phyloP scores from a whole-genome alignment of 1,140 invertebrate species.

The Antheraea pernyi region DNA sequence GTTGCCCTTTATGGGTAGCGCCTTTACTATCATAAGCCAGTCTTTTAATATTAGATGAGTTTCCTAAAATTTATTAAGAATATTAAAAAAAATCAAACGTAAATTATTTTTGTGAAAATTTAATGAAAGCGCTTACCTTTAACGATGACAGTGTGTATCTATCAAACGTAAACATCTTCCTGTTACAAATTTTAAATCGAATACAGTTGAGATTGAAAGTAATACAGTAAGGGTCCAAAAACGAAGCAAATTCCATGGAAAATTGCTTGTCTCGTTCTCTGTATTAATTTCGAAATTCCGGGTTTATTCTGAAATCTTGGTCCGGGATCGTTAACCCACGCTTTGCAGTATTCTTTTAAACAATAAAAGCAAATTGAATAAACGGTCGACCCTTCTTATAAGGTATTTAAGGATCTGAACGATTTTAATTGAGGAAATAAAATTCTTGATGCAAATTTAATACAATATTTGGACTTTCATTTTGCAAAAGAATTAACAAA shows the following conservation, averaged over 20 bases:
- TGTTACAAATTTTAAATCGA: slow-evolving; percentile 12
- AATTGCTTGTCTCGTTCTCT: slow-evolving; percentile 26
- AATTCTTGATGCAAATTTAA: slow-evolving; percentile 15
- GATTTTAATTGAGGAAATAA: slow-evolving; percentile 31
- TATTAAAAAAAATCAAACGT: too few species aligned
- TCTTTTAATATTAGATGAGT: too few species aligned
- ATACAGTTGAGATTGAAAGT: slow-evolving; percentile 21
- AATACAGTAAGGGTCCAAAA: slow-evolving; percentile 16
- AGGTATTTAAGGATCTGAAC: slow-evolving; percentile 23
- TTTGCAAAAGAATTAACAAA: too few species aligned
- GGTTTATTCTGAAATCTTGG: slow-evolving; percentile 17
- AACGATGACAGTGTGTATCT: neutral
- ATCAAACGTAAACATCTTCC: slow-evolving; percentile 10
- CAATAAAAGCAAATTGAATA: slow-evolving; percentile 40
- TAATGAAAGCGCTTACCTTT: too few species aligned
- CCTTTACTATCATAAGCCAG: too few species aligned
- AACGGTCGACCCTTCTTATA: slow-evolving; percentile 23
- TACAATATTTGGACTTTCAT: slow-evolving; percentile 2
- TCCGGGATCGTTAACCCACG: slow-evolving; percentile 26
- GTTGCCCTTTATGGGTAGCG: too few species aligned
- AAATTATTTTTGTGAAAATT: too few species aligned
- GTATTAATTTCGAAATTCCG: slow-evolving; percentile 26
- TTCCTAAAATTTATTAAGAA: too few species aligned
- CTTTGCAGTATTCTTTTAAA: slow-evolving; percentile 38
- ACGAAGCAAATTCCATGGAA: slow-evolving; percentile 21